These are phyloP conservation scores for Gobius niger DNA, from an alignment of 2,113 vertebrate species.

Conservation along the genomic window DNA sequence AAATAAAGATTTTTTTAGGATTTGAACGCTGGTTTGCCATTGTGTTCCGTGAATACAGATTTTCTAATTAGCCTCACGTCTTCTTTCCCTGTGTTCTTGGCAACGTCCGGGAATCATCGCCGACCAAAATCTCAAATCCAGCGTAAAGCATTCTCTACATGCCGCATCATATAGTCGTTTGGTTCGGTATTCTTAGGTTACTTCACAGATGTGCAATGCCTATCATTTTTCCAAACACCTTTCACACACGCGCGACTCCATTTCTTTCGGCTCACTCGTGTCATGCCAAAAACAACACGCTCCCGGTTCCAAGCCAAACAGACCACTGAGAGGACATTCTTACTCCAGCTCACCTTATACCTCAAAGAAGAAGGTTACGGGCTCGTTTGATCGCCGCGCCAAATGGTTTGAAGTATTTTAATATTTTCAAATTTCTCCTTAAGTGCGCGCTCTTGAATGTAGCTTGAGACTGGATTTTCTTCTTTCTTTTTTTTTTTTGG, in stretches of 20 bases:
- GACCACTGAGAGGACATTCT: constrained; percentile 25
- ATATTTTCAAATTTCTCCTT: constrained; percentile 26
- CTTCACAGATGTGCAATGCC: background rate
- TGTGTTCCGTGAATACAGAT: background rate
- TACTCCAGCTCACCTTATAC: constrained; percentile 21
- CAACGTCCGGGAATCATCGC: background rate
- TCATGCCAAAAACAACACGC: constrained; percentile 22
- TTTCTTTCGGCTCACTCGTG: constrained; percentile 27
- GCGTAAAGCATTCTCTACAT: background rate
- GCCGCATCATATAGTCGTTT: background rate
- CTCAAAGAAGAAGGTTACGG: constrained; percentile 6
- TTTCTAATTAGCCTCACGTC: background rate
- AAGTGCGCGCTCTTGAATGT: constrained; percentile 43
- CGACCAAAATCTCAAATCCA: background rate
- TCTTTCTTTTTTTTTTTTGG: constrained; percentile 20
- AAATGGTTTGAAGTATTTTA: constrained; percentile 9
- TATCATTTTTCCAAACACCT: constrained; percentile 8
- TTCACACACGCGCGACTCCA: constrained; percentile 27
- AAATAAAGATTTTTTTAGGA: background rate
- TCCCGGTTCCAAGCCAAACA: constrained; percentile 36
- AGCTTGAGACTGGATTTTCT: constrained; percentile 37
- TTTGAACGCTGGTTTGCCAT: background rate
- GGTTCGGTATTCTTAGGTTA: background rate
- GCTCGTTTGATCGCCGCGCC: constrained; percentile 13
- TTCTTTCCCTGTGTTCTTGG: background rate